These are phyloP conservation scores for Drosophila arawakana DNA, from an alignment of 1,140 invertebrate genomes.

Conservation along the genomic window DNA sequence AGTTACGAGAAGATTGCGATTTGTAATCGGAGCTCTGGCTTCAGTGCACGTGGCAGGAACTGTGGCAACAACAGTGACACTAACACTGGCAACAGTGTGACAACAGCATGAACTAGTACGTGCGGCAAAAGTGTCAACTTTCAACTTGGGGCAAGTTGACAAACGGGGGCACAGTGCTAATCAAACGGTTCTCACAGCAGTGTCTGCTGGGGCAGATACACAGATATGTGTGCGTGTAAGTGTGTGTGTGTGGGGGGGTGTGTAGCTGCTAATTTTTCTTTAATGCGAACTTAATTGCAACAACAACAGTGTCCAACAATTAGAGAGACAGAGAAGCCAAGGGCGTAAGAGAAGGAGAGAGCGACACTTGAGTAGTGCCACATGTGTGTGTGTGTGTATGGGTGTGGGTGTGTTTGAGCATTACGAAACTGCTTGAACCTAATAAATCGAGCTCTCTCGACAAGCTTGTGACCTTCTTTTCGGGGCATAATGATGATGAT, in stretches of 20 bases:
- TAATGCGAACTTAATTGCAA: constrained; percentile 76
- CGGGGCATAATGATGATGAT: constrained; percentile 29
- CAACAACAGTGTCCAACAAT: constrained; percentile 54
- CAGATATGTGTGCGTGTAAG: too few relatives aligned
- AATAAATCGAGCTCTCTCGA: constrained; percentile 77
- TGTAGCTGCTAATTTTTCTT: constrained; percentile 75
- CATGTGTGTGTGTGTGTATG: constrained; percentile 3
- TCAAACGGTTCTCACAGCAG: constrained; percentile 51
- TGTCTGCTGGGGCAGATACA: constrained; percentile 30
- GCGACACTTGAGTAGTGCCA: constrained; percentile 59
- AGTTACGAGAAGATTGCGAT: neutral
- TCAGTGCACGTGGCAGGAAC: constrained; percentile 8
- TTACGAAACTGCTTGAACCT: constrained; percentile 75
- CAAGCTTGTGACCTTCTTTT: constrained; percentile 75
- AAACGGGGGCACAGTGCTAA: constrained; percentile 45
- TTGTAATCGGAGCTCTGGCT: constrained; percentile 2
- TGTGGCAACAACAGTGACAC: neutral
- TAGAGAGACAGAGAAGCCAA: constrained; percentile 23
- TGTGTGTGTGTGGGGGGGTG: too few relatives aligned
- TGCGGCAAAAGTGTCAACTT: constrained; percentile 39
- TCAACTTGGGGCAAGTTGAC: constrained; percentile 24
- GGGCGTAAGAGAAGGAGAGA: neutral
- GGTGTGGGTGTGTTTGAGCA: constrained; percentile 12
- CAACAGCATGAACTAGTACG: constrained; percentile 5
- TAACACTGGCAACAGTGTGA: neutral